These are phyloP conservation scores for Carassius carassius DNA, from an alignment of 2,113 vertebrate species.

Conservation along the genomic window DNA sequence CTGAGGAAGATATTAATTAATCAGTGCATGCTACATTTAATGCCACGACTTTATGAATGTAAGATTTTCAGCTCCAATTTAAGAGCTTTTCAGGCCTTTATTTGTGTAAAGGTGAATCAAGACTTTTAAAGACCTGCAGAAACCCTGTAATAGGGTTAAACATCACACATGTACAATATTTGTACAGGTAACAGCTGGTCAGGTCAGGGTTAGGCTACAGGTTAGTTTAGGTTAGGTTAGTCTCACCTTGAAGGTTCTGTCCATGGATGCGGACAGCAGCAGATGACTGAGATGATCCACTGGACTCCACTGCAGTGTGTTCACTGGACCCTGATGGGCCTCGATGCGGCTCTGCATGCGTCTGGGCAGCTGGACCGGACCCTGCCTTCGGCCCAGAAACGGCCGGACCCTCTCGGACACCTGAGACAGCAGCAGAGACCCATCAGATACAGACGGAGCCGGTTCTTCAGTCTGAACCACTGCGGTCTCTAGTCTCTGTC, in stretches of 20 bases:
- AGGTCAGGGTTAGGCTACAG: no score
- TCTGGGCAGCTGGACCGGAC: constrained; percentile 76
- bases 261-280: constrained; percentile 93
- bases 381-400: constrained; percentile 73
- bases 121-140: no score
- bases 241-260: constrained; percentile 91
- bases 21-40: no score
- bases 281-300: constrained; percentile 82
- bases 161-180: neutral
- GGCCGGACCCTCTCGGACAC: constrained; percentile 81
- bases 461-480: neutral
- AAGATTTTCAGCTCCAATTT: no score
- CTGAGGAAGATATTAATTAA: no score
- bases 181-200: neutral
- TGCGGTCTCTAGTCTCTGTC: constrained; percentile 70
- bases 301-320: constrained; percentile 89
- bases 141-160: no score
- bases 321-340: constrained; percentile 85
- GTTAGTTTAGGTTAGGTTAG: no score
- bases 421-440: constrained; percentile 63
- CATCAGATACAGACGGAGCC: constrained; percentile 38
- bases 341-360: constrained; percentile 75
- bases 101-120: no score
- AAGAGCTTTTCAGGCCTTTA: no score
- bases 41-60: no score